phyloP scores from a whole-genome alignment of 2,888 invertebrate species.

The Phengaris arion region DNA sequence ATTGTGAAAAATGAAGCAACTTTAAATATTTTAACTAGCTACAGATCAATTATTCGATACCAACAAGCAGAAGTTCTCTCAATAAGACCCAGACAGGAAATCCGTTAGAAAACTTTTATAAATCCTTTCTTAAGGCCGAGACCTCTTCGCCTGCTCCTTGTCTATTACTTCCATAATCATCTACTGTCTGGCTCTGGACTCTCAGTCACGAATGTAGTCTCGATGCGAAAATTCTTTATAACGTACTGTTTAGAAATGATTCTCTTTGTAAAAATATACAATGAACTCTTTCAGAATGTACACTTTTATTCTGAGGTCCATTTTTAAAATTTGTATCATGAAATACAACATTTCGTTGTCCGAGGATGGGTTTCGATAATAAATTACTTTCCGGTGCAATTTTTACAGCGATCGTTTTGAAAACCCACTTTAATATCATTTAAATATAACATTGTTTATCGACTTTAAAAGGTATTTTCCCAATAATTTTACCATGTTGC shows the following conservation, averaged over 20 bases:
- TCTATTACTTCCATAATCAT: conserved; percentile 18
- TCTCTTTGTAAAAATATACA: conserved; percentile 15
- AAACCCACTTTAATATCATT: conserved; percentile 42
- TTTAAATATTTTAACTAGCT: not conserved
- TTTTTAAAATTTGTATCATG: not conserved
- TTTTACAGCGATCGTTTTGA: conserved; percentile 33
- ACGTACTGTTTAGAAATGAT: conserved; percentile 20
- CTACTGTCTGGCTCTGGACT: conserved; percentile 1
- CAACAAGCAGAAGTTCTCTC: not conserved
- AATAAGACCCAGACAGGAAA: conserved; percentile 16
- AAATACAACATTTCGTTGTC: not conserved
- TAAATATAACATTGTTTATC: conserved; percentile 39
- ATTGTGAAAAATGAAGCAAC: not conserved
- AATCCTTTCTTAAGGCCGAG: conserved; percentile 8
- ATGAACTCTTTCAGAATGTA: conserved; percentile 2
- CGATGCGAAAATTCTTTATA: conserved; percentile 6
- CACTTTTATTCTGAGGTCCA: not conserved
- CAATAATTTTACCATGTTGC: conserved; percentile 35
- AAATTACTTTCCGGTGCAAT: conserved; percentile 11
- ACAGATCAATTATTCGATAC: not conserved
- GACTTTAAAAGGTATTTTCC: conserved; percentile 36
- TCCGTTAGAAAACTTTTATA: conserved; percentile 21
- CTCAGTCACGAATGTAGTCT: conserved; percentile 12
- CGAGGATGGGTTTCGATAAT: not conserved
- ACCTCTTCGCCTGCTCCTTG: not conserved